phyloP scores from a whole-genome alignment of 1,140 invertebrate species.

The Tribolium madens region DNA sequence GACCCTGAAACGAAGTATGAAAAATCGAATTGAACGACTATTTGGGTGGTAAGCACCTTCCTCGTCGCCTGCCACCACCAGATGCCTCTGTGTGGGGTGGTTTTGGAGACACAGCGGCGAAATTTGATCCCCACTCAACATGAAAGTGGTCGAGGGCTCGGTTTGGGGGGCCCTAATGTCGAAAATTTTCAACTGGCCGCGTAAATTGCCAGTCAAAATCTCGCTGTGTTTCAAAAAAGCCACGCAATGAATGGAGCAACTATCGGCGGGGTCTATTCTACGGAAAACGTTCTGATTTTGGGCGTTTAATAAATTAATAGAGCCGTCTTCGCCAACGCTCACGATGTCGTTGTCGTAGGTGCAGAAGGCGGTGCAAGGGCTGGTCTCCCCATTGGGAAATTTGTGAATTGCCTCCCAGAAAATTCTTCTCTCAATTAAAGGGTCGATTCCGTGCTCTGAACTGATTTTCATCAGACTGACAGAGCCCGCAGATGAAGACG shows the following conservation, averaged over 20 bases:
- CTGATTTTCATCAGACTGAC: slow-evolving; percentile 73
- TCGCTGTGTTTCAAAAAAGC: slow-evolving; percentile 83
- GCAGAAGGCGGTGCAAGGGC: slow-evolving; percentile 77
- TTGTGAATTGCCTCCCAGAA: slow-evolving; percentile 76
- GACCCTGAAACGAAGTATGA: slow-evolving; percentile 67
- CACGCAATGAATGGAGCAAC: slow-evolving; percentile 82
- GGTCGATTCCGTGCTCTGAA: background rate
- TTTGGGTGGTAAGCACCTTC: too few relatives aligned
- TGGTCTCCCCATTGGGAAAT: slow-evolving; percentile 70
- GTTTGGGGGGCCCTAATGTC: slow-evolving; percentile 77
- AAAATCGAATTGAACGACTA: too few relatives aligned
- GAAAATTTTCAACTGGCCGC: slow-evolving; percentile 90
- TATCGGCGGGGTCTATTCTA: slow-evolving; percentile 79
- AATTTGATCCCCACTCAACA: slow-evolving; percentile 75
- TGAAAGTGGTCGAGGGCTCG: slow-evolving; percentile 73
- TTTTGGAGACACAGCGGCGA: slow-evolving; percentile 80
- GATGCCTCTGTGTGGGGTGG: slow-evolving; percentile 88
- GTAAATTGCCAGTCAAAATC: slow-evolving; percentile 85
- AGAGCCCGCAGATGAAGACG: slow-evolving; percentile 74
- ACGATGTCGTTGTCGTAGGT: slow-evolving; percentile 79
- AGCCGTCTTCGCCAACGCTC: slow-evolving; percentile 87
- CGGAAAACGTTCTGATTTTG: slow-evolving; percentile 72
- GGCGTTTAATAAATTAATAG: slow-evolving; percentile 77
- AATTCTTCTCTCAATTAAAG: slow-evolving; percentile 60
- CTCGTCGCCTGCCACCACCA: slow-evolving; percentile 85